Percentiles rank a stretch among this genome's conserved stretches.
These are phyloP conservation scores for Lordiphosa fenestrarum DNA, from an alignment of 2,888 invertebrate genomes.

Conservation along the genomic window DNA sequence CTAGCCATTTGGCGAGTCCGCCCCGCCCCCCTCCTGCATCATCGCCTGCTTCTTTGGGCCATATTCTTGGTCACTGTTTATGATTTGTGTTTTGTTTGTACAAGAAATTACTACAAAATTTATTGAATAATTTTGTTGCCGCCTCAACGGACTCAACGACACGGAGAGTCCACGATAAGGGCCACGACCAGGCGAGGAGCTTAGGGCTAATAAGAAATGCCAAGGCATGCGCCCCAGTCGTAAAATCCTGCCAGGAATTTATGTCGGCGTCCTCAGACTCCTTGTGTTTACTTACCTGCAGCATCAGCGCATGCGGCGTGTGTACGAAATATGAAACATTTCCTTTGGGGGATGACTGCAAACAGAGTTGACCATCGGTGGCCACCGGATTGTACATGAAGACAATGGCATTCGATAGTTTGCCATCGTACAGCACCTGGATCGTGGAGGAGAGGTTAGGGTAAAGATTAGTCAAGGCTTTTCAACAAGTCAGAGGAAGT, in stretches of 20 bases:
- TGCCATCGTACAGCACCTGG: slow-evolving; percentile 98
- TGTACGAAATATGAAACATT: slow-evolving; percentile 99
- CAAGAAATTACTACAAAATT: slow-evolving; percentile 74
- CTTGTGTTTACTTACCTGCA: slow-evolving; percentile 86
- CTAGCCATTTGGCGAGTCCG: no score
- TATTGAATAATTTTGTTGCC: slow-evolving; percentile 68
- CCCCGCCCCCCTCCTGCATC: no score
- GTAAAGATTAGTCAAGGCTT: slow-evolving; percentile 39
- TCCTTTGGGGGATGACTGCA: slow-evolving; percentile 98
- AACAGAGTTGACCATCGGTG: slow-evolving; percentile 98
- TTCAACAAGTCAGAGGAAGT: slow-evolving; percentile 42
- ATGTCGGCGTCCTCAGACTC: slow-evolving; percentile 32
- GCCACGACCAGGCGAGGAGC: slow-evolving; percentile 15
- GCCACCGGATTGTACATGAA: slow-evolving; percentile 99
- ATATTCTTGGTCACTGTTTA: slow-evolving; percentile 36
- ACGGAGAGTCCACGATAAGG: background rate
- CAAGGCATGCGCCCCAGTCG: slow-evolving; percentile 67
- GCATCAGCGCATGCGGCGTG: slow-evolving; percentile 99
- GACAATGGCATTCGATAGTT: slow-evolving; percentile 96
- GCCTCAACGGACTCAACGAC: slow-evolving; percentile 16
- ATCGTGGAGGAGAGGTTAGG: slow-evolving; percentile 9
- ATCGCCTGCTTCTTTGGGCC: no score
- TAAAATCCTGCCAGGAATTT: slow-evolving; percentile 68
- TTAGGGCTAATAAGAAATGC: slow-evolving; percentile 69
- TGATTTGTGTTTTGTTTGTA: slow-evolving; percentile 71